Percentiles rank a stretch among this genome's conserved stretches.
Conservation (phyloP, 2,113 vertebrate genomes). For the Sphyrna mokarran region DNA sequence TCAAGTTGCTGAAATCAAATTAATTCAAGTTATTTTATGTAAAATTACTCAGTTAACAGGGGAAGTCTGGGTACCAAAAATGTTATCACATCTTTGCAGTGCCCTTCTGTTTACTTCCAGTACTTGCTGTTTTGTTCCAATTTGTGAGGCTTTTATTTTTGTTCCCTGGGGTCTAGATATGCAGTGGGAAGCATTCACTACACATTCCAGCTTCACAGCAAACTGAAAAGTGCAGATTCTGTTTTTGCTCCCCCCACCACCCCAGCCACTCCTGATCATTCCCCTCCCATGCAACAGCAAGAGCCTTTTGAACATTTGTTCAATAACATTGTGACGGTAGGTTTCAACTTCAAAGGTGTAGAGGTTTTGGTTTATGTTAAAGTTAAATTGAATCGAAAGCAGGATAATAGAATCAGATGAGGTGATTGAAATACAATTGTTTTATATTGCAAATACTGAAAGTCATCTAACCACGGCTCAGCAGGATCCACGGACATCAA, state of each 20-base stretch:
- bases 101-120: background rate
- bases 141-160: background rate
- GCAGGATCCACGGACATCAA: background rate
- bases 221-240: background rate
- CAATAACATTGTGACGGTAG: background rate
- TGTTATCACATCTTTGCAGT: background rate
- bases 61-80: background rate
- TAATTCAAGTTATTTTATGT: background rate
- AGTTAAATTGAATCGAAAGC: background rate
- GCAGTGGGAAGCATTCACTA: background rate
- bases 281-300: background rate
- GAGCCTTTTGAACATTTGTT: background rate
- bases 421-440: background rate
- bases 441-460: background rate
- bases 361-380: background rate
- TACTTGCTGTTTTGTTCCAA: background rate
- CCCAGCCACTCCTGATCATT: background rate
- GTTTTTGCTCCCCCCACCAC: background rate
- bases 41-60: background rate
- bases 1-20: background rate
- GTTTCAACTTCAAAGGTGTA: background rate
- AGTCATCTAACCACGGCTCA: background rate
- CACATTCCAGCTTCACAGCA: background rate
- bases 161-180: too few relatives aligned
- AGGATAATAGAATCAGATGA: background rate